phyloP scores from a whole-genome alignment of 2,113 vertebrate species.

The Hippocampus comes region DNA sequence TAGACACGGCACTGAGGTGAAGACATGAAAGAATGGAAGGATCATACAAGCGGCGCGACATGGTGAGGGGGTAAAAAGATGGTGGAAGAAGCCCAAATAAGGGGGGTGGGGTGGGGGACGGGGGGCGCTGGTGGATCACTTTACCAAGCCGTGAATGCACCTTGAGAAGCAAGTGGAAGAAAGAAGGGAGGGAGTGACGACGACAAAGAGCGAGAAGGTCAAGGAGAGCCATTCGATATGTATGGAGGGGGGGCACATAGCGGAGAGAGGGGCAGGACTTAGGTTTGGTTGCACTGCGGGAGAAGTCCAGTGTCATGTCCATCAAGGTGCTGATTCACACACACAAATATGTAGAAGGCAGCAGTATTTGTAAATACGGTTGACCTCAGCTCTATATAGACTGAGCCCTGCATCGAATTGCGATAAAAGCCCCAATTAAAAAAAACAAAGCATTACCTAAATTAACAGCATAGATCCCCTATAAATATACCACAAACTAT shows the following conservation, averaged over 20 bases:
- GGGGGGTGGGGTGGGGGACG: neutral
- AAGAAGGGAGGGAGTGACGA: slow-evolving; percentile 27
- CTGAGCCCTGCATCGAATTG: neutral
- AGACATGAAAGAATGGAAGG: slow-evolving; percentile 24
- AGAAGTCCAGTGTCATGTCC: slow-evolving; percentile 48
- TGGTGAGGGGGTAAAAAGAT: slow-evolving; percentile 15
- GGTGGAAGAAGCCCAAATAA: slow-evolving; percentile 14
- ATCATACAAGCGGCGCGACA: slow-evolving; percentile 38
- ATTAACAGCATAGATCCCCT: no score
- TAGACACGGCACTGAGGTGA: slow-evolving; percentile 62
- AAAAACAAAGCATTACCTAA: no score
- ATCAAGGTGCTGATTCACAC: slow-evolving; percentile 36
- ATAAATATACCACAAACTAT: no score
- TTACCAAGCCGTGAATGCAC: slow-evolving; percentile 50
- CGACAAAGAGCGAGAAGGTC: slow-evolving; percentile 62
- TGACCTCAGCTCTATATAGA: neutral
- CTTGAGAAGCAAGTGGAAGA: slow-evolving; percentile 17
- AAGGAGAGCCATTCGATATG: slow-evolving; percentile 61
- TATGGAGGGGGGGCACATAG: slow-evolving; percentile 32
- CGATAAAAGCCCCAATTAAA: no score
- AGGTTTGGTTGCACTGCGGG: slow-evolving; percentile 53
- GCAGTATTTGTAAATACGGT: neutral
- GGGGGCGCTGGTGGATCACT: slow-evolving; percentile 47
- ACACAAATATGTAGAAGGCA: neutral
- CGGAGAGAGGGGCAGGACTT: slow-evolving; percentile 23